These are phyloP conservation scores for Drosophila kohkoa DNA, from an alignment of 1,140 invertebrate genomes.

Conservation along the genomic window DNA sequence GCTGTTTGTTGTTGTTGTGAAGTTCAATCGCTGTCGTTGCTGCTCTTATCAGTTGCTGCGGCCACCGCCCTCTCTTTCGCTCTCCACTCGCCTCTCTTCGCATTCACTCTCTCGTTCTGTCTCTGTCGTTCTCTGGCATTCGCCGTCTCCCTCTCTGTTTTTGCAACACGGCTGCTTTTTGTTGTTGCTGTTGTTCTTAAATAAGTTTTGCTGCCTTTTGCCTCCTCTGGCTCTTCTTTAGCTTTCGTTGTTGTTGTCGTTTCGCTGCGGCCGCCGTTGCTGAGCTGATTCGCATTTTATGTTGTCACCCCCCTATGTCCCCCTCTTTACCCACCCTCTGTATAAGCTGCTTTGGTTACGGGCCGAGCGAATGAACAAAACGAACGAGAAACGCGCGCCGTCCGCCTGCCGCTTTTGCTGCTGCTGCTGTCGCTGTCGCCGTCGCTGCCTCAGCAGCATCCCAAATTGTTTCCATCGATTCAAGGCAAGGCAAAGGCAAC, in stretches of 20 bases:
- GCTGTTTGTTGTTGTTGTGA: conserved; percentile 35
- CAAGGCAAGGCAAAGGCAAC: conserved; percentile 31
- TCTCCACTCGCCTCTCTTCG: not conserved
- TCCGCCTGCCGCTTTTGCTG: conserved; percentile 20
- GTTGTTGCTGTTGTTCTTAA: conserved; percentile 32
- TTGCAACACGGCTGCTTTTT: conserved; percentile 47
- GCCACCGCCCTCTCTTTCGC: conserved; percentile 44
- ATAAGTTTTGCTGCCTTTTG: conserved; percentile 53
- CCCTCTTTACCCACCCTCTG: not conserved
- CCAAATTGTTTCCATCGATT: conserved; percentile 58
- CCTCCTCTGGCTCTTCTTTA: conserved; percentile 34
- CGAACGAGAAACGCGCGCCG: conserved; percentile 24
- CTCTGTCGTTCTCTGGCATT: conserved; percentile 4
- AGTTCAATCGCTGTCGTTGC: conserved; percentile 41
- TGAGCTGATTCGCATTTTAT: conserved; percentile 49
- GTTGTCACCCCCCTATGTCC: conserved; percentile 6
- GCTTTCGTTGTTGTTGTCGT: conserved; percentile 24
- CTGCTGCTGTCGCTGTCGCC: not conserved
- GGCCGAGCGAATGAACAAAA: conserved; percentile 29
- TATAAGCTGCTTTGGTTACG: conserved; percentile 41
- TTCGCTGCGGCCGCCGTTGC: conserved; percentile 26
- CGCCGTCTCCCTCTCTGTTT: conserved; percentile 23
- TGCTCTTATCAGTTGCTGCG: conserved; percentile 48
- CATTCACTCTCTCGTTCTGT: conserved; percentile 7
- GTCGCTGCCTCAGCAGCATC: conserved; percentile 36